Base-by-base conservation (phyloP, 2,888 invertebrate genomes). In the Hydrotaea cyrtoneurina region DNA sequence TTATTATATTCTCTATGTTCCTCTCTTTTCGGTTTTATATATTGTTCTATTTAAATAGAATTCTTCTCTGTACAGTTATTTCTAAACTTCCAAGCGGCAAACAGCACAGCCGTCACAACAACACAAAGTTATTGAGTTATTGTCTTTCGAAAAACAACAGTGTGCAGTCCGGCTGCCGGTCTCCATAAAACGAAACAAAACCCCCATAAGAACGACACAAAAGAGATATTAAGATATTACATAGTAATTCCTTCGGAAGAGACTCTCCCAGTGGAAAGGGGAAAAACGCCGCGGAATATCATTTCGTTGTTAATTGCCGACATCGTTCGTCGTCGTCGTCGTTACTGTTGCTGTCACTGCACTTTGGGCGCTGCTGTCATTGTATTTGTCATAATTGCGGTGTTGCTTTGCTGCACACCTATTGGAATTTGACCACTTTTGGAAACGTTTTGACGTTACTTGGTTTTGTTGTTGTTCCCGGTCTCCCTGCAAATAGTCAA, bases 1-100 rank as follows among this genome's bases (percentile, higher is more conserved):
- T 15, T 31, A 26, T 26, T 59, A 43, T 62, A 62, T 15, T 59
- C 19, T 57, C 26, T 62, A 69, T 57, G 66, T 84, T 69, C 73
- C 82, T 74, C 76, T 79, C 64, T 53, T 46, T 55, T 75, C 43
- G 46, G 46, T 72, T 77, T 81, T 31, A 31, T 31, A 74, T 85
- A 10, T 39, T 46, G 82, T 77, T 85, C 82, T 85, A 82, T 82
- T 85, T 85, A 80, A 77, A 81, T 84, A 76, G 31, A 39, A 43
- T 19, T 43, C 69, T 46, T 62, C 82, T 82, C 82, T 82, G 77
- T 85, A 85, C 85, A 85, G 85, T 85, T 85, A 85, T 77, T 82
- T 85, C 74, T 77, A 55, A 71, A 78, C 84, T 79, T 85, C 73
- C 76, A 77, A 69, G 73, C 74, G 79, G 76, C 71, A 73, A 66